Evolutionary conservation across 2,113 vertebrate genomes (phyloP).

Genomic region (Solenodon paradoxus): DNA sequence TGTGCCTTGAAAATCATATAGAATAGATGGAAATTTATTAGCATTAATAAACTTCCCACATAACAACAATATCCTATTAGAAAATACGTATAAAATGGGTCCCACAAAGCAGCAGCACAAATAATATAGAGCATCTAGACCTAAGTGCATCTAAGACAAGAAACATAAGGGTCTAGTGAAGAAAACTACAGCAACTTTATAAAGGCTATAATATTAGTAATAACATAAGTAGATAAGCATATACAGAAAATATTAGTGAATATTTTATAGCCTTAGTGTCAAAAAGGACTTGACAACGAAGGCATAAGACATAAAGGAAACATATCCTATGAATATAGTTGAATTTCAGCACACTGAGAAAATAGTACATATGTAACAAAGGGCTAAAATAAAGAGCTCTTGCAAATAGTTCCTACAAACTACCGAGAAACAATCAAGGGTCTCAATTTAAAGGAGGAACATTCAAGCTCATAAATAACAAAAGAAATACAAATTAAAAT

Average conservation of each 20-base stretch:
- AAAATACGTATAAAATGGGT: constrained; percentile 23
- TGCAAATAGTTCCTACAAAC: no score
- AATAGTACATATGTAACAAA: neutral
- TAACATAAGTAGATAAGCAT: neutral
- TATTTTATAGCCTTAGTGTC: neutral
- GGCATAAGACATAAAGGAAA: neutral
- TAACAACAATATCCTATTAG: neutral
- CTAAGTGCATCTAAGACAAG: constrained; percentile 23
- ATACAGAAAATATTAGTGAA: neutral
- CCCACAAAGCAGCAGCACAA: neutral
- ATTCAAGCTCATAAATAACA: neutral
- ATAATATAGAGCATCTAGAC: neutral
- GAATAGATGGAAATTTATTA: constrained; percentile 2
- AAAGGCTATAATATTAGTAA: neutral
- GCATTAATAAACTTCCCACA: neutral
- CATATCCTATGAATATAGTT: neutral
- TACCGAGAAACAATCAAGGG: neutral
- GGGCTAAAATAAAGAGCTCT: neutral
- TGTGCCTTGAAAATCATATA: neutral
- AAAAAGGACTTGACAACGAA: neutral
- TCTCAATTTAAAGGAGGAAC: neutral
- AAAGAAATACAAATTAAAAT: neutral
- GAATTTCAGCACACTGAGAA: constrained; percentile 38
- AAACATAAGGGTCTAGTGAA: neutral
- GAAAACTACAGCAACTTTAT: neutral